Evolutionary conservation across 2,888 invertebrate genomes (phyloP), one percentile per base, ranked within the genome.

Genomic region (Andrena bicolor): DNA sequence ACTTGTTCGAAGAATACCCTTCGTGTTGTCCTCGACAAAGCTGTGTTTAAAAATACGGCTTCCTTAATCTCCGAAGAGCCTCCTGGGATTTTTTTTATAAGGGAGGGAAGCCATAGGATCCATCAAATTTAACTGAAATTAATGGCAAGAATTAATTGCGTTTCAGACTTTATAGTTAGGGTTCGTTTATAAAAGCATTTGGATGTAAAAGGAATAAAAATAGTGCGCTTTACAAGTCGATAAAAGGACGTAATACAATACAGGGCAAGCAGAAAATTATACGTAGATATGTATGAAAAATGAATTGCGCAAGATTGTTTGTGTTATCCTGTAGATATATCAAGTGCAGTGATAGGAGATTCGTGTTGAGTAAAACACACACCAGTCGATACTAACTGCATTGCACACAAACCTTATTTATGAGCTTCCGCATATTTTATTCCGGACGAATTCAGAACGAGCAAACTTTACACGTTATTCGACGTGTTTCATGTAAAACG

Each of bases 21-120:
- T 64, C 78, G 72, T 65, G 69, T 58, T 68, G 69, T 30, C 80
- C 68, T 78, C 53, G 66, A 28, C 49, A 61, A 74, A 74, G 28
- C 49, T 23, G 23, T 20, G 35, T n/a, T 51, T 26, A 16, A 2
- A 70, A 16, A 58, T 32, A 30, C 41, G 5, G 8, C 48, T 70
- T 74, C 49, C 28, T 79, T 79, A 74, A 74, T 79, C 73, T 69
- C 69, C 32, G 16, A 13, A 2, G 23, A 20, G 8, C 13, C n/a
- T 7, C 60, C 16, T 16, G 41, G 16, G 16, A 28, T 20, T 13
- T 23, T 48, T n/a, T 23, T 16, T 26, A 32, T n/a, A 60, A n/a
- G 26, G 49, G 16, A 49, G 69, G 10, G 8, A 30, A 32, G 35
- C n/a, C 23, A n/a, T 5, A 6, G 5, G 16, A 6, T 58, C 3